A percentile compares a stretch with the other conserved stretches of the same genome.
Conservation (phyloP, 2,113 vertebrate species). For the Sinocyclocheilus anophthalmus region DNA sequence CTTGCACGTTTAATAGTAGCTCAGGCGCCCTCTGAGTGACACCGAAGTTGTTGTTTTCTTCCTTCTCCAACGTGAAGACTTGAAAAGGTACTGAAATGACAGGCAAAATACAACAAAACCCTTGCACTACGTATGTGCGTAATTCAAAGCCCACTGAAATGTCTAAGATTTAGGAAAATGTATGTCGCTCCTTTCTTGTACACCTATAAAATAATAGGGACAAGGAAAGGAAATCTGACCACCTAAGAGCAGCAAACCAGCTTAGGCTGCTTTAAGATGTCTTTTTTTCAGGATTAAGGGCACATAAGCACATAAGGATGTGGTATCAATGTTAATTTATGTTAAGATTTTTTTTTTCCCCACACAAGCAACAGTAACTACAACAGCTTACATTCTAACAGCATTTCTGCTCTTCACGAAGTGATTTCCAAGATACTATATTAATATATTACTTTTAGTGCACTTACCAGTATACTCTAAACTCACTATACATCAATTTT, state of each 20-base stretch:
- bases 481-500: not conserved
- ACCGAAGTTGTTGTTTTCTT: not conserved
- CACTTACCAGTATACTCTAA: not conserved
- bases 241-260: not conserved
- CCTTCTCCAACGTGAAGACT: not conserved
- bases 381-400: not conserved
- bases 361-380: too few relatives aligned
- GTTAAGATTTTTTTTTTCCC: too few relatives aligned
- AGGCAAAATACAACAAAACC: not conserved
- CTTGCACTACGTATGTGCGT: not conserved
- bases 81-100: not conserved
- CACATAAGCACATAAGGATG: too few relatives aligned
- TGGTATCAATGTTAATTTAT: too few relatives aligned
- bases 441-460: not conserved
- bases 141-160: conserved; percentile 2
- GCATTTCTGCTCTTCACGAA: too few relatives aligned
- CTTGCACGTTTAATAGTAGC: conserved; percentile 4
- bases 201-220: not conserved
- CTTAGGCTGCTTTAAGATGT: too few relatives aligned
- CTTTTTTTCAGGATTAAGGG: too few relatives aligned
- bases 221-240: not conserved
- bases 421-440: too few relatives aligned
- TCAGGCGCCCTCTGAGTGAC: not conserved
- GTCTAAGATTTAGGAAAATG: not conserved
- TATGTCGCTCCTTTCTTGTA: not conserved